Evolutionary conservation across 2,888 invertebrate species (phyloP).

Genomic region (Margaritifera margaritifera): DNA sequence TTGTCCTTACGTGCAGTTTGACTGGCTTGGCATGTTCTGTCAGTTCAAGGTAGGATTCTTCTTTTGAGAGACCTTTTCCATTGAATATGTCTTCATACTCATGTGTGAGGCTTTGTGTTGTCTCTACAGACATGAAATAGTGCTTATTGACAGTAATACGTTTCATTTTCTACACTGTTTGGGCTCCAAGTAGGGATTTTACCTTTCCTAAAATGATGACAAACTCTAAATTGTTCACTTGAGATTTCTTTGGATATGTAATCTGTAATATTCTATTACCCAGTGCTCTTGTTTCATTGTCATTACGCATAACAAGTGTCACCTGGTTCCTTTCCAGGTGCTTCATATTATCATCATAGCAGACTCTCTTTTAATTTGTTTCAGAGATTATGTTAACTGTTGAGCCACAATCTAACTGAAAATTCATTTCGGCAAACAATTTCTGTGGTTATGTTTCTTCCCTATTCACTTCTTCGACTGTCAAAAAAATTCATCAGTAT

Average conservation of each 20-base stretch:
- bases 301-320: slow-evolving; percentile 16
- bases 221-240: slow-evolving; percentile 16
- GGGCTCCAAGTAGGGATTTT: slow-evolving; percentile 13
- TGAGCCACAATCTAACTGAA: too few species aligned
- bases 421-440: too few species aligned
- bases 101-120: neutral
- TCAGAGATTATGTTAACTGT: too few species aligned
- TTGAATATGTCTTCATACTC: neutral
- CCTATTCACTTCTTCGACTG: neutral
- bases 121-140: neutral
- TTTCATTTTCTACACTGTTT: slow-evolving; percentile 14
- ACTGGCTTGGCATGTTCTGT: slow-evolving; percentile 12
- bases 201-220: slow-evolving; percentile 6
- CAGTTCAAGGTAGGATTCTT: too few species aligned
- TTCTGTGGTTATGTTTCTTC: too few species aligned
- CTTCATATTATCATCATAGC: too few species aligned
- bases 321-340: slow-evolving; percentile 1
- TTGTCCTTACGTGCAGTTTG: slow-evolving; percentile 11
- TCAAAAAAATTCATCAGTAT: neutral
- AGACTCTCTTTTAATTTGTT: too few species aligned
- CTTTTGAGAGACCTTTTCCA: too few species aligned
- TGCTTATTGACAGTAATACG: slow-evolving; percentile 13
- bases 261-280: slow-evolving; percentile 6
- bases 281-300: slow-evolving; percentile 13
- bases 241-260: slow-evolving; percentile 8